These are phyloP conservation scores for Protonemura montana DNA, from an alignment of 2,888 invertebrate species.

Conservation along the genomic window DNA sequence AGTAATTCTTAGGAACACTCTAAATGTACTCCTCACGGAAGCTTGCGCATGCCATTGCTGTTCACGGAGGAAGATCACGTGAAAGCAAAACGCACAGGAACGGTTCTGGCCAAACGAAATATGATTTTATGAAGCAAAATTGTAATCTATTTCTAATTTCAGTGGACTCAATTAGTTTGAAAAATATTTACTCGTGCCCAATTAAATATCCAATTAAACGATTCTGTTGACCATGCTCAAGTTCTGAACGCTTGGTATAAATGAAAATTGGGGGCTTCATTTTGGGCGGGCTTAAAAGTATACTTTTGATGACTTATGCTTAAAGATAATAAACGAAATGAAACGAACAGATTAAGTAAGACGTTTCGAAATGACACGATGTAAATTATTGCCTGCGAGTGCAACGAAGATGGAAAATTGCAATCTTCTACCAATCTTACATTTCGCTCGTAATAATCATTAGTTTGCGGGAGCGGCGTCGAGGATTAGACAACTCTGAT, in stretches of 20 bases:
- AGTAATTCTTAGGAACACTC: neutral
- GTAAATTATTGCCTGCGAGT: neutral
- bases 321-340: neutral
- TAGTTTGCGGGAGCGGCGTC: neutral
- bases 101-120: neutral
- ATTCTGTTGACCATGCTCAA: neutral
- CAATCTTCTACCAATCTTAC: constrained; percentile 5
- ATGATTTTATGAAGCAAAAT: neutral
- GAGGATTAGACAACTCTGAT: neutral
- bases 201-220: neutral
- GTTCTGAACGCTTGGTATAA: neutral
- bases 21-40: neutral
- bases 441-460: neutral
- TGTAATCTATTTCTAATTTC: neutral
- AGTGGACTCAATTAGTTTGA: neutral
- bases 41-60: neutral
- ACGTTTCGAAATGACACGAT: neutral
- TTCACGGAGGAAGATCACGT: neutral
- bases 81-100: too few relatives aligned
- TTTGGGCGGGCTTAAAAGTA: too few relatives aligned
- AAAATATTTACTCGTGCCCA: neutral
- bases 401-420: neutral
- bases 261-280: too few relatives aligned
- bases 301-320: neutral
- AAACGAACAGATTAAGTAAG: neutral